Base-by-base conservation (phyloP, 2,113 vertebrate species). In the Oncorhynchus tshawytscha region DNA sequence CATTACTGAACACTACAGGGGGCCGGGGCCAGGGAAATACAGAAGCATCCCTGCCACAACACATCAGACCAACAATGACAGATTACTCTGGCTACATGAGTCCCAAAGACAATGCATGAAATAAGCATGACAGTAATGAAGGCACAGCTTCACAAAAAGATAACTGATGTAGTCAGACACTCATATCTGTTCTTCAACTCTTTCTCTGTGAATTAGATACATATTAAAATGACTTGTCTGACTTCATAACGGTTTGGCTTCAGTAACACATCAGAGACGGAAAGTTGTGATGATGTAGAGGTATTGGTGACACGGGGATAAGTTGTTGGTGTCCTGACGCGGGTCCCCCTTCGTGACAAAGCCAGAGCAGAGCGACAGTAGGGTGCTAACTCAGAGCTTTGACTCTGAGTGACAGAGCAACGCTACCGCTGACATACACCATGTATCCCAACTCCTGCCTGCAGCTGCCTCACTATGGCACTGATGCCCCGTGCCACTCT, bases 401-500 rank as follows among this genome's bases (percentile, higher is more conserved):
- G 51, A 54, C 51, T 54, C 51, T 0, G 12, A 54, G 51, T 78
- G 82, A 86, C 73, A 69, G 78, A 49, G 57, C 73, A 75, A 87
- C 78, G 65, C 77, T 86, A 75, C 86, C 78, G 65, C 77, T 86
- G 76, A 81, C 72, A 85, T 84, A 73, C 83, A 79, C 82, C 84
- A 83, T 81, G 82, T 71, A 82, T 62, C 31, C 70, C 69, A 62
- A 34, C 73, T 70, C 80, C 74, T 54, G 82, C 77, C 39, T 11
- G 39, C 39, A 45, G 39, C 39, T 45, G 39, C 39, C 9, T 11
- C 39, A 70, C 82, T 79, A 72, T 27, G 16, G 29, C 67, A 20
- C 67, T 67, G 29, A 13, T 67, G 87, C 82, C 24, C 27, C 80
- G 69, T 82, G 72, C 85, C 88, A 85, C 73, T 81, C 78, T 45